Evolutionary conservation across 2,113 vertebrate genomes (phyloP).

Genomic region (Carettochelys insculpta): DNA sequence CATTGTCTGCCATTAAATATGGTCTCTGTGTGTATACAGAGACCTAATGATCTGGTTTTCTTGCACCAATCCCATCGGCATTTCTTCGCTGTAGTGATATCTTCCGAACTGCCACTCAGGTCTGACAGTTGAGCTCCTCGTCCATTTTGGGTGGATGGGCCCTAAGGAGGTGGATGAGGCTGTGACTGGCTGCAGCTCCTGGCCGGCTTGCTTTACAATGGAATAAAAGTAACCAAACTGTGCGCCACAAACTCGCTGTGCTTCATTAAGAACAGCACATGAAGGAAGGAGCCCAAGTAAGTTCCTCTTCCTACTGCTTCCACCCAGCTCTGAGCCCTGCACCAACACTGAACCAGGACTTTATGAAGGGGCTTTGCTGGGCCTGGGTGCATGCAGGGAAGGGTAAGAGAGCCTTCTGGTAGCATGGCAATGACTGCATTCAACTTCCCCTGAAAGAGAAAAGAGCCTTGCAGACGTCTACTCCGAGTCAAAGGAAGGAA

Average conservation of each 20-base stretch:
- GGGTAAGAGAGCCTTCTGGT: too few species aligned
- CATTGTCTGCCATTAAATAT: too few species aligned
- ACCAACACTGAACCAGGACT: background rate
- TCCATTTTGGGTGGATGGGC: background rate
- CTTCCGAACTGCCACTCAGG: background rate
- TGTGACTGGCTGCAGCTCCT: too few species aligned
- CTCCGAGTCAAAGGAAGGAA: background rate
- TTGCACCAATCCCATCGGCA: background rate
- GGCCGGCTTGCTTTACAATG: background rate
- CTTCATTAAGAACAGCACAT: background rate
- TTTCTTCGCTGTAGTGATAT: background rate
- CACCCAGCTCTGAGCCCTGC: background rate
- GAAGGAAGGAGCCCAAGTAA: background rate
- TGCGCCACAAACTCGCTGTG: background rate
- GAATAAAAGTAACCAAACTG: too few species aligned
- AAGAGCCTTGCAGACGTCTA: background rate
- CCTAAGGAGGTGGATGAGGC: too few species aligned
- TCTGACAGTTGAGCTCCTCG: background rate
- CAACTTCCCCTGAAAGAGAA: background rate
- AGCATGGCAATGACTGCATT: background rate
- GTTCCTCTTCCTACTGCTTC: too few species aligned
- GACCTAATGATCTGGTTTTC: background rate
- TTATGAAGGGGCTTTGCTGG: background rate
- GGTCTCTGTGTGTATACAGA: too few species aligned
- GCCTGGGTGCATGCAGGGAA: background rate